phyloP scores from a whole-genome alignment of 2,888 invertebrate species.

The Polydrusus cervinus region DNA sequence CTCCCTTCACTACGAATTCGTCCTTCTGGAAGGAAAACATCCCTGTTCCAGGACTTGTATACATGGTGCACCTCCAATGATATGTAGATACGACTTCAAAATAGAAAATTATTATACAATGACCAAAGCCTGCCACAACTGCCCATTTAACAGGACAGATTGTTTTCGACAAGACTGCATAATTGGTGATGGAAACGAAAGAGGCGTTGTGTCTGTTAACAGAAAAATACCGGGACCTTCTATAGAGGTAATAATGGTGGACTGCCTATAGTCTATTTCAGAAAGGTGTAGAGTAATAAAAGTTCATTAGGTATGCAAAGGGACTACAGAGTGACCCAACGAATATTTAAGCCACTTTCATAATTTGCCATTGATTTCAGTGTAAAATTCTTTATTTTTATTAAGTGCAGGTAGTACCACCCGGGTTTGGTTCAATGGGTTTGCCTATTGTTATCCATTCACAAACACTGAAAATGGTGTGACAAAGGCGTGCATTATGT shows the following conservation, averaged over 20 bases:
- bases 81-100: slow-evolving; percentile 82
- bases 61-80: slow-evolving; percentile 76
- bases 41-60: slow-evolving; percentile 81
- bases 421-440: too few species aligned
- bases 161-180: slow-evolving; percentile 88
- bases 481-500: too few species aligned
- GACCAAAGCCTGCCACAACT: slow-evolving; percentile 91
- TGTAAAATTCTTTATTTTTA: too few species aligned
- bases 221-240: slow-evolving; percentile 91
- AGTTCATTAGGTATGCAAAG: too few species aligned
- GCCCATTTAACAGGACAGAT: slow-evolving; percentile 84
- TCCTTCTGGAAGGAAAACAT: slow-evolving; percentile 62
- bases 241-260: slow-evolving; percentile 89
- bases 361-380: too few species aligned
- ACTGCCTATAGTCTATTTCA: too few species aligned
- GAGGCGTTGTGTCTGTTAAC: slow-evolving; percentile 86
- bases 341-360: too few species aligned
- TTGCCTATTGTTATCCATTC: too few species aligned
- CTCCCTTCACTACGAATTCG: slow-evolving; percentile 59
- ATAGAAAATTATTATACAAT: slow-evolving; percentile 89
- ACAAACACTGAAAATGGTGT: too few species aligned
- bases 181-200: slow-evolving; percentile 85
- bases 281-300: too few species aligned
- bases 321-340: too few species aligned
- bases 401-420: too few species aligned